These are phyloP conservation scores for Rhinichthys klamathensis DNA, from an alignment of 2,113 vertebrate genomes.

Conservation along the genomic window DNA sequence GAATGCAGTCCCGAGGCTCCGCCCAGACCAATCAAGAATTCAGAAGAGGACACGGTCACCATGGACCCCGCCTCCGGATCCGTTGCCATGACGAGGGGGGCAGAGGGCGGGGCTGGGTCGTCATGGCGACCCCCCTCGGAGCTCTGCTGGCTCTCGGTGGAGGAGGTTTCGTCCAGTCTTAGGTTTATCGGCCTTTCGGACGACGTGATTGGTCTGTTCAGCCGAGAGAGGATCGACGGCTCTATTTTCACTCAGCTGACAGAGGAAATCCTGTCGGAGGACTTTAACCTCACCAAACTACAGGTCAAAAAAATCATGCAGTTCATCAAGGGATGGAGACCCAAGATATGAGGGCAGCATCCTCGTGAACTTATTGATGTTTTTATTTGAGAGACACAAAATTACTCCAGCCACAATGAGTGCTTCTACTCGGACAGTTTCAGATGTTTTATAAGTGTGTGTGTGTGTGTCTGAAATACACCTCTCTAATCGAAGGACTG, in stretches of 20 bases:
- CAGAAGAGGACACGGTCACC: constrained; percentile 71
- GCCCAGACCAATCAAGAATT: constrained; percentile 67
- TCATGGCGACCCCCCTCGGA: constrained; percentile 91
- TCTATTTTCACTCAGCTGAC: constrained; percentile 96
- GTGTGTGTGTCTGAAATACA: constrained; percentile 2
- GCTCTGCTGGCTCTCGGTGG: constrained; percentile 89
- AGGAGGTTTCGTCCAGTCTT: constrained; percentile 93
- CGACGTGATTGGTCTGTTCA: constrained; percentile 89
- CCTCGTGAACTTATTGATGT: neutral
- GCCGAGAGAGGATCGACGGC: constrained; percentile 93
- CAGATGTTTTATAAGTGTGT: constrained; percentile 12
- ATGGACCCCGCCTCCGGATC: constrained; percentile 71
- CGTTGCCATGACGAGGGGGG: constrained; percentile 77
- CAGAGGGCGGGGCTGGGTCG: constrained; percentile 69
- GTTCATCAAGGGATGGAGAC: constrained; percentile 98
- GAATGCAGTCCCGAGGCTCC: constrained; percentile 64
- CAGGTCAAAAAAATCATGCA: constrained; percentile 99
- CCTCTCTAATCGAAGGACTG: constrained; percentile 11
- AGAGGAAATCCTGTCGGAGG: constrained; percentile 95
- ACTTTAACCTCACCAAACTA: constrained; percentile 94
- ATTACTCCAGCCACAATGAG: neutral
- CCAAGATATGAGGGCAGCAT: constrained; percentile 80
- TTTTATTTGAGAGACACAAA: neutral
- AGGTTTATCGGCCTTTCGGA: constrained; percentile 95
- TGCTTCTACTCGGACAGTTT: neutral